phyloP scores from a whole-genome alignment of 2,797 vertebrate species.

The Pseudochirops corinnae region DNA sequence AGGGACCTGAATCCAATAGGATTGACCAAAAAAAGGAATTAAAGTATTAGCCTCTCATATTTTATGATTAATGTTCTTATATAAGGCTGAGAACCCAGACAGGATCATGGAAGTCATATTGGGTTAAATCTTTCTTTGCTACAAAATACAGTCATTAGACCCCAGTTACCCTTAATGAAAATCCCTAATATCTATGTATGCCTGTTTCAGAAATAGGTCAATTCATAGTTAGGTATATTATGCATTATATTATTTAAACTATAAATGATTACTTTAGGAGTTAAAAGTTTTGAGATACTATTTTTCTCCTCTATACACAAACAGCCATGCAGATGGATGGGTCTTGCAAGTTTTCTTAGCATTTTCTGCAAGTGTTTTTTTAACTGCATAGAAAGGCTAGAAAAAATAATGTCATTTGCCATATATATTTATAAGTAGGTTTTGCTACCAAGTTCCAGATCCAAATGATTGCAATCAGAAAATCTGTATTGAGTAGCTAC shows the following conservation, averaged over 20 bases:
- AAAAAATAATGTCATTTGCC: not conserved
- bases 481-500: not conserved
- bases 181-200: constrained; percentile 72
- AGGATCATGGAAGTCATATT: constrained; percentile 80
- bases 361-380: not conserved
- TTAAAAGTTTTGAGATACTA: constrained; percentile 62
- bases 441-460: not conserved
- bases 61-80: constrained; percentile 85
- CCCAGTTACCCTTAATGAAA: constrained; percentile 78
- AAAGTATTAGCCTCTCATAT: constrained; percentile 87
- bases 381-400: not conserved
- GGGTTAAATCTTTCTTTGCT: constrained; percentile 83
- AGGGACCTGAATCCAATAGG: constrained; percentile 72
- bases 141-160: constrained; percentile 74
- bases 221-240: constrained; percentile 58
- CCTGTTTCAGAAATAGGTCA: constrained; percentile 80
- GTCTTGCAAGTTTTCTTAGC: not conserved
- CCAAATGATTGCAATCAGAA: not conserved
- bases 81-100: constrained; percentile 78
- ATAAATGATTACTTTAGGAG: constrained; percentile 76
- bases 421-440: not conserved
- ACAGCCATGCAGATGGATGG: constrained; percentile 59
- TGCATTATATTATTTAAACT: constrained; percentile 80
- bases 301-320: constrained; percentile 62
- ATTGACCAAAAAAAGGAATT: constrained; percentile 82